Evolutionary conservation across 1,140 invertebrate species (phyloP).

Genomic region (Aricia agestis): DNA sequence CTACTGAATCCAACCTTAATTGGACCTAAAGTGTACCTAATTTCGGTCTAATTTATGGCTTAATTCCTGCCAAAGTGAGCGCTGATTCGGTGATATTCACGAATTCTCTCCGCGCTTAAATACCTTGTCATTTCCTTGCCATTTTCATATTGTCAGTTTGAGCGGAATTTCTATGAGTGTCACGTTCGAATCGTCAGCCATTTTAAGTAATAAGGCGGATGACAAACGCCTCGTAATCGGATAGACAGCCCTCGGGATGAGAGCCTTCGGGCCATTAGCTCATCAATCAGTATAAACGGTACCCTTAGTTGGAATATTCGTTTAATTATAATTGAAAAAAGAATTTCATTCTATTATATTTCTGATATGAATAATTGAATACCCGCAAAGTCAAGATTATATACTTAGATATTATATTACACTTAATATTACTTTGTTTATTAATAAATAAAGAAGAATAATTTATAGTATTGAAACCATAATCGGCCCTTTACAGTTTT

Average conservation of each 20-base stretch:
- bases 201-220: slow-evolving; percentile 13
- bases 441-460: no score
- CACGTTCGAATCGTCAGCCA: slow-evolving; percentile 7
- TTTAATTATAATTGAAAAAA: background rate
- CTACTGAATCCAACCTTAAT: background rate
- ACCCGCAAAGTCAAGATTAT: no score
- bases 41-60: slow-evolving; percentile 6
- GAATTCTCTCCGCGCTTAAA: background rate
- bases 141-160: background rate
- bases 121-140: background rate
- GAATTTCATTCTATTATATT: background rate
- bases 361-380: background rate
- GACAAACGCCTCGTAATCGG: slow-evolving; percentile 7
- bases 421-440: no score
- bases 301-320: background rate
- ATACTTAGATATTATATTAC: no score
- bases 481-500: no score
- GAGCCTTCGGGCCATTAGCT: slow-evolving; percentile 4
- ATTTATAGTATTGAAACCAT: no score
- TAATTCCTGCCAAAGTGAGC: background rate
- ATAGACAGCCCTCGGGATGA: background rate
- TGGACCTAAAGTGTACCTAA: background rate
- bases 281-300: slow-evolving; percentile 4
- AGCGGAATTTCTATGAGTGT: background rate
- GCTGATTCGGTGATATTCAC: background rate